Evolutionary conservation across 1,140 invertebrate genomes (phyloP), one percentile per base, ranked within the genome.

Genomic region (Cyphomyrmex costatus): DNA sequence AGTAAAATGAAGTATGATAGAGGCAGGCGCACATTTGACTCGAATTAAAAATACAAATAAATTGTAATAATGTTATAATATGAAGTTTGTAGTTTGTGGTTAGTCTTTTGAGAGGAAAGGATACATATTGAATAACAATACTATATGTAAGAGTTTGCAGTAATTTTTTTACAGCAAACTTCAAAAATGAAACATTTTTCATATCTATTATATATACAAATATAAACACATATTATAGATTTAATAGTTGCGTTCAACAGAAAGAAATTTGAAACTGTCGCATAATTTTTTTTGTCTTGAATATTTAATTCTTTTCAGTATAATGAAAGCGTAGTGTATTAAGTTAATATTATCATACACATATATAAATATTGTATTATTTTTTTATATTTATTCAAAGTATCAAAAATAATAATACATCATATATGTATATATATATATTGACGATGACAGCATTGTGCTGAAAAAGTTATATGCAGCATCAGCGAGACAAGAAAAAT

Each of bases 11-110:
- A 86, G 92, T 92, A 92, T 92, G 78, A 87, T 89, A 89, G 88
- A 90, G 60, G 68, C 85, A 88, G 85, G 76, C 79, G 89, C 82
- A 92, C 87, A 77, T 92, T 88, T 86, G 85, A 86, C 87, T 94
- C 79, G 83, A 92, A 92, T 92, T 91, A 86, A 84, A 91, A 92
- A 86, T 93, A 92, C 74, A 85, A 93, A 92, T 92, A 91, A 93
- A 93, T 92, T 93, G 90, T 93, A 91, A 93, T 91, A 88, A 87
- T 83, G 89, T 89, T 88, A 88, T 19, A 83, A 51, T 56, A 79
- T 86, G 66, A 71, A 65, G 79, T 84, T 86, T 83, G 42, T 84
- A 73, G 58, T 86, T 86, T 83, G 65, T 83, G 58, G 36, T 86
- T 86, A 86, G 65, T 84, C 66, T 86, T 46, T 70, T 24, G 19